Evolutionary conservation across 2,113 vertebrate genomes (phyloP).

Genomic region (Lepisosteus osseus): DNA sequence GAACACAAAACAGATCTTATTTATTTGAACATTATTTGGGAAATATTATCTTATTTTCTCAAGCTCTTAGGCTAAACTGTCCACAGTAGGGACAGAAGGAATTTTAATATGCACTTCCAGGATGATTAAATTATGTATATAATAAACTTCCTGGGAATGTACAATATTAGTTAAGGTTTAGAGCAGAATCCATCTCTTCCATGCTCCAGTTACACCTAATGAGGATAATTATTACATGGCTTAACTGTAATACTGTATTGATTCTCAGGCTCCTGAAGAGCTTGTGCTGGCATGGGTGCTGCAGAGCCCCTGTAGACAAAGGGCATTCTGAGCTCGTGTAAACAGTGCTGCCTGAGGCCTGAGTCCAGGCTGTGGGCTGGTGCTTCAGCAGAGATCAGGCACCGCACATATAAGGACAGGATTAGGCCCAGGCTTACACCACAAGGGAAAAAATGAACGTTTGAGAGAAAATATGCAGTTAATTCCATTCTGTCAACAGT

Average conservation of each 20-base stretch:
- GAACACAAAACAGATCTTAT: too few species aligned
- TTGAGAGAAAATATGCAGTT: conserved; percentile 76
- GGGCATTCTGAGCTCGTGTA: conserved; percentile 58
- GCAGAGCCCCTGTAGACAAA: conserved; percentile 53
- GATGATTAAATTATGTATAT: conserved; percentile 87
- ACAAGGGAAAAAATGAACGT: conserved; percentile 64
- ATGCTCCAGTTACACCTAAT: conserved; percentile 85
- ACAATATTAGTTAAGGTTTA: conserved; percentile 71
- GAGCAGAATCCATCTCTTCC: conserved; percentile 65
- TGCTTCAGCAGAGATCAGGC: conserved; percentile 58
- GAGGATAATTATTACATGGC: conserved; percentile 88
- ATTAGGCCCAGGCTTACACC: conserved; percentile 79
- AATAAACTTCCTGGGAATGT: conserved; percentile 71
- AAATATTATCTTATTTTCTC: not conserved
- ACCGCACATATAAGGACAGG: conserved; percentile 66
- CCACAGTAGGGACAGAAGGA: conserved; percentile 47
- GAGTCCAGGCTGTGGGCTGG: conserved; percentile 45
- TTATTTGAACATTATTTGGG: too few species aligned
- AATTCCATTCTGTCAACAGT: conserved; percentile 98
- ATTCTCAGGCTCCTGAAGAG: conserved; percentile 73
- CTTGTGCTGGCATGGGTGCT: conserved; percentile 63
- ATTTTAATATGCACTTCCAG: conserved; percentile 81
- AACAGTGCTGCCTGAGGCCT: conserved; percentile 46
- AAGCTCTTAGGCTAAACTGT: conserved; percentile 4
- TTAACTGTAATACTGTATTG: conserved; percentile 84